Conservation (phyloP, 92 coral and sea anemone genomes). For the Epizoanthus stellaris region DNA sequence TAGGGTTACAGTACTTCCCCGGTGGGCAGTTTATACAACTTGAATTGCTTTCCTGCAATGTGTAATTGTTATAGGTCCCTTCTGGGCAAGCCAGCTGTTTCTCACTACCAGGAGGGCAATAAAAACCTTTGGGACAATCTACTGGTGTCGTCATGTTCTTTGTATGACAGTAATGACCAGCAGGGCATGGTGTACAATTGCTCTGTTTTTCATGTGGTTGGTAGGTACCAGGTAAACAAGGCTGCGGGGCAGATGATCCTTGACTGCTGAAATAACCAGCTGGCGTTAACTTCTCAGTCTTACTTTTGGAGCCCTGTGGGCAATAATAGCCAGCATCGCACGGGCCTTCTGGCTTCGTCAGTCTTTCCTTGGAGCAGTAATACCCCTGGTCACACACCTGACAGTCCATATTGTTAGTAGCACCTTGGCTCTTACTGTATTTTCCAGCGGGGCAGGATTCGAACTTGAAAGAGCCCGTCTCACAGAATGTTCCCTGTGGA, state of each 20-base stretch:
- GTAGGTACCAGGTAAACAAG: slow-evolving; percentile 92
- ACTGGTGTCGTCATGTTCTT: slow-evolving; percentile 79
- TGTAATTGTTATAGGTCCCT: slow-evolving; percentile 90
- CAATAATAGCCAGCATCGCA: slow-evolving; percentile 93
- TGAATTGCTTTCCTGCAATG: slow-evolving; percentile 77
- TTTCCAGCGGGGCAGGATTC: slow-evolving; percentile 93
- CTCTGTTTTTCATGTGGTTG: slow-evolving; percentile 85
- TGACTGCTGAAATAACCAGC: slow-evolving; percentile 86
- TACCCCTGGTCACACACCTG: slow-evolving; percentile 92
- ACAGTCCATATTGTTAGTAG: slow-evolving; percentile 95
- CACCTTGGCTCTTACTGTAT: slow-evolving; percentile 96
- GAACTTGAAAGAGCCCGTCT: slow-evolving; percentile 85
- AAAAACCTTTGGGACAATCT: slow-evolving; percentile 81
- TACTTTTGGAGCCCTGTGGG: slow-evolving; percentile 80
- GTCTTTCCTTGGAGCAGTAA: slow-evolving; percentile 79
- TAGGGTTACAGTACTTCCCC: slow-evolving; percentile 92
- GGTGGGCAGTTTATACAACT: slow-evolving; percentile 85
- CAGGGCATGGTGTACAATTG: slow-evolving; percentile 77
- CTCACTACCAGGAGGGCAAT: slow-evolving; percentile 96
- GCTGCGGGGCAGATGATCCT: slow-evolving; percentile 91
- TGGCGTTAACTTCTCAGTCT: slow-evolving; percentile 81
- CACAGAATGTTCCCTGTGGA: slow-evolving; percentile 94
- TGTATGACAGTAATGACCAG: slow-evolving; percentile 87
- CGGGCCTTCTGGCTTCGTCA: slow-evolving; percentile 93
- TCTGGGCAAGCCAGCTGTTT: slow-evolving; percentile 87